Percentiles rank a stretch among this genome's conserved stretches.
These are phyloP conservation scores for Anisognathus igniventris DNA, from an alignment of 2,797 vertebrate genomes.

Conservation along the genomic window DNA sequence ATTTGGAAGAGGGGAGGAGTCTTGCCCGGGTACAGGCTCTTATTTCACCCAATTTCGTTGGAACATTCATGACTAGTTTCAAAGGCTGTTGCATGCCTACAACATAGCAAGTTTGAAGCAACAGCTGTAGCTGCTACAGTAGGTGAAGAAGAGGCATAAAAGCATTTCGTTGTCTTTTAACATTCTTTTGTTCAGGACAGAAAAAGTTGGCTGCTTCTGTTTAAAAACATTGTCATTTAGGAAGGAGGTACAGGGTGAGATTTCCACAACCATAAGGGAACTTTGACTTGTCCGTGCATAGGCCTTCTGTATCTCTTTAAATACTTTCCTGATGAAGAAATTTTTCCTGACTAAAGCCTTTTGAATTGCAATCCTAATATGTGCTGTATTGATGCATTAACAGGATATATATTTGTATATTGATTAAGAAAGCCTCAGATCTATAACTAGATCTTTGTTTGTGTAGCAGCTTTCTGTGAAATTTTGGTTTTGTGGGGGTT, in stretches of 20 bases:
- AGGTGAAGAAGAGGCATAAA: not conserved
- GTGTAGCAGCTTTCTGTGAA: not conserved
- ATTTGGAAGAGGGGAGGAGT: not conserved
- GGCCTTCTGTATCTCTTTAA: not conserved
- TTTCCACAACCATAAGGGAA: not conserved
- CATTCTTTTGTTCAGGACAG: not conserved
- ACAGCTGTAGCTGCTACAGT: not conserved
- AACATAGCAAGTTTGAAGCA: not conserved
- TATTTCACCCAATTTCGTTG: not conserved
- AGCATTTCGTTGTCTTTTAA: not conserved
- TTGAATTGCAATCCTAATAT: not conserved
- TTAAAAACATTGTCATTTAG: not conserved
- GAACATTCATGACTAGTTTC: not conserved
- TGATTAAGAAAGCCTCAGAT: not conserved
- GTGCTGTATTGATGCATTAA: not conserved
- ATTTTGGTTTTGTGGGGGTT: fast-evolving
- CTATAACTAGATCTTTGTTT: not conserved
- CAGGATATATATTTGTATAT: not conserved
- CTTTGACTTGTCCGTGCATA: not conserved
- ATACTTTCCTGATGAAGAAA: not conserved
- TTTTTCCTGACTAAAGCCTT: not conserved
- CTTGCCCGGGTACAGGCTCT: not conserved
- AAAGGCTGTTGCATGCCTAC: not conserved
- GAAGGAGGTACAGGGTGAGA: not conserved
- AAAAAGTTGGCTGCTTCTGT: not conserved